A percentile compares a stretch with the other conserved stretches of the same genome.
Conservation (phyloP, 2,888 invertebrate species). For the Biston stratarius region DNA sequence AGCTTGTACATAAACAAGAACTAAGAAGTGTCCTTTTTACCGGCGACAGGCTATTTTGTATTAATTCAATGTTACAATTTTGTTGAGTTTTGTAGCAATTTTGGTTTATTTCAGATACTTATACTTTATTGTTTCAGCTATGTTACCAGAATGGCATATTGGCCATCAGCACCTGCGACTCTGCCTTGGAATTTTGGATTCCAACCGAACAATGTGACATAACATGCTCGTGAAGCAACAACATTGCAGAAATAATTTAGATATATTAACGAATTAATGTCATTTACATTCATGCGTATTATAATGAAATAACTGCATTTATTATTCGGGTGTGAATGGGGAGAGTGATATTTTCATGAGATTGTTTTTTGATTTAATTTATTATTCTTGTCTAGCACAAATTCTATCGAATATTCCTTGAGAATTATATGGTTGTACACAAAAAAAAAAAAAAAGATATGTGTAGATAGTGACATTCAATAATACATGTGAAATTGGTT, state of each 20-base stretch:
- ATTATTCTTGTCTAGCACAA: no score
- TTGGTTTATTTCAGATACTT: neutral
- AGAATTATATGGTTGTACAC: no score
- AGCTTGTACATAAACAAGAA: no score
- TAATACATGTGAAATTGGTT: no score
- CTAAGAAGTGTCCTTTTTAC: no score
- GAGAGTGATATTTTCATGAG: neutral
- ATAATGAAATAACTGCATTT: conserved; percentile 12
- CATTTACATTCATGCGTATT: conserved; percentile 2
- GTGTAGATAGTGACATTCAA: no score
- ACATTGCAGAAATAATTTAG: neutral
- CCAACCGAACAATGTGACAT: conserved; percentile 58
- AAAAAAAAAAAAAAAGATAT: no score
- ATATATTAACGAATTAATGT: neutral
- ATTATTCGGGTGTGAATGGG: conserved; percentile 6
- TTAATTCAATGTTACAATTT: no score
- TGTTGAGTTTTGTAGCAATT: no score
- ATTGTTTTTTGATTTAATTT: neutral
- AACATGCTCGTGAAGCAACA: neutral
- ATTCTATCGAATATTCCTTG: no score
- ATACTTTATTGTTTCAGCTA: conserved; percentile 68
- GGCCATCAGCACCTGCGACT: conserved; percentile 81
- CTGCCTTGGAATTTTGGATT: conserved; percentile 82
- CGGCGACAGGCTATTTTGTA: no score
- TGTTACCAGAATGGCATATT: conserved; percentile 79